These are phyloP conservation scores for Setophaga kirtlandii DNA, from an alignment of 2,113 vertebrate species.

Conservation along the genomic window DNA sequence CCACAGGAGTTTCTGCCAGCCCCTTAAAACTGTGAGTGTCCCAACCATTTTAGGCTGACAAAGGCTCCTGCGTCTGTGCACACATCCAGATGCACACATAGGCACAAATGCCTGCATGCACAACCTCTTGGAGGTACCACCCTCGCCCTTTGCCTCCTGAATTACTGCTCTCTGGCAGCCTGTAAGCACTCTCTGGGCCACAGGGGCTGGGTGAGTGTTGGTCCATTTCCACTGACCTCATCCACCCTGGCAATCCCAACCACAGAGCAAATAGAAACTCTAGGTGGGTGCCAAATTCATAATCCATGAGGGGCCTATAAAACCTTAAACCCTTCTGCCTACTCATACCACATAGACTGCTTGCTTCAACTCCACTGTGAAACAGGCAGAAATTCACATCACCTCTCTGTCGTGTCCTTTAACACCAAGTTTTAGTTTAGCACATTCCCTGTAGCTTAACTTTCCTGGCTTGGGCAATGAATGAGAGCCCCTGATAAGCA, in stretches of 20 bases:
- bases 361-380: not conserved
- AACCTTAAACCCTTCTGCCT: not conserved
- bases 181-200: not conserved
- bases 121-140: not conserved
- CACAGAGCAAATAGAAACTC: not conserved
- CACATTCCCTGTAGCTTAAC: not conserved
- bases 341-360: not conserved
- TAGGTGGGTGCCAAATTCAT: not conserved
- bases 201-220: not conserved
- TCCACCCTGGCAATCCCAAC: not conserved
- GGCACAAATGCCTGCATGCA: rapidly evolving
- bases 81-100: rapidly evolving
- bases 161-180: not conserved
- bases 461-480: not conserved
- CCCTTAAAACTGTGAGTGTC: not conserved
- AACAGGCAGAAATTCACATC: not conserved
- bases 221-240: not conserved
- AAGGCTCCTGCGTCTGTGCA: not conserved
- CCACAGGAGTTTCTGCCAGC: not conserved
- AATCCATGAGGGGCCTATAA: not conserved
- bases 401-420: not conserved
- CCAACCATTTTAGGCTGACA: rapidly evolving
- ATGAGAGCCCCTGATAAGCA: not conserved
- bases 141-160: rapidly evolving
- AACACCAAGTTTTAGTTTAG: not conserved